A percentile compares a stretch with the other conserved stretches of the same genome.
phyloP scores from a whole-genome alignment of 1,140 invertebrate species.

The Hesperophylax magnus region DNA sequence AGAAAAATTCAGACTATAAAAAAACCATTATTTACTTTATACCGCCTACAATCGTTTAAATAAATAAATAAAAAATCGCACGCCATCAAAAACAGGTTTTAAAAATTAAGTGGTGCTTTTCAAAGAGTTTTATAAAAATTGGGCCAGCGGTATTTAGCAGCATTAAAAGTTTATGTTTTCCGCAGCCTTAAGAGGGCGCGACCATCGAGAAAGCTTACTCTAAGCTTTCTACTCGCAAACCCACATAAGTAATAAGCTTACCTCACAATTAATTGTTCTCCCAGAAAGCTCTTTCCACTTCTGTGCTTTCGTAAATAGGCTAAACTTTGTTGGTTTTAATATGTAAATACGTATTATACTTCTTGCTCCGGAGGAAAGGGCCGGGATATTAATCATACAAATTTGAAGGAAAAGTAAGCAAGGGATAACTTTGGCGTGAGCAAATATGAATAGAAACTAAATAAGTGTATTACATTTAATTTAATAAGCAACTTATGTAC shows the following conservation, averaged over 20 bases:
- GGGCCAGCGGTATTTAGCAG: background rate
- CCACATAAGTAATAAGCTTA: constrained; percentile 48
- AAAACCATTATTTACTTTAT: too few relatives aligned
- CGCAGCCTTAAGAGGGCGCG: constrained; percentile 4
- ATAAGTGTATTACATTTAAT: background rate
- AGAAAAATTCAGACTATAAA: too few relatives aligned
- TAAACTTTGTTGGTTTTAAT: constrained; percentile 41
- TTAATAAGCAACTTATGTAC: background rate
- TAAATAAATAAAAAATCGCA: too few relatives aligned
- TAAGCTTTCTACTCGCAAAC: constrained; percentile 37
- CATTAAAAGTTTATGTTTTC: constrained; percentile 31
- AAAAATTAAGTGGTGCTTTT: too few relatives aligned
- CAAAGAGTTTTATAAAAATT: constrained; percentile 3
- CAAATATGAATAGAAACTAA: background rate
- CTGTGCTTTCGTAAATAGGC: constrained; percentile 45
- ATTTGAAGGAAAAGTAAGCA: constrained; percentile 3
- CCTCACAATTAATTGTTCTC: constrained; percentile 45
- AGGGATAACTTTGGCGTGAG: background rate
- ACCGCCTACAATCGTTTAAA: too few relatives aligned
- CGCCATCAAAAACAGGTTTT: too few relatives aligned
- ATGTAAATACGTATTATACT: constrained; percentile 30
- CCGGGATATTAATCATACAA: background rate
- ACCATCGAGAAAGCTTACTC: constrained; percentile 29
- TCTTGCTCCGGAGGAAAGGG: background rate
- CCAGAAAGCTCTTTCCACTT: constrained; percentile 36